A percentile compares a stretch with the other conserved stretches of the same genome.
Conservation (phyloP, 2,797 vertebrate species). For the Pipistrellus pipistrellus region DNA sequence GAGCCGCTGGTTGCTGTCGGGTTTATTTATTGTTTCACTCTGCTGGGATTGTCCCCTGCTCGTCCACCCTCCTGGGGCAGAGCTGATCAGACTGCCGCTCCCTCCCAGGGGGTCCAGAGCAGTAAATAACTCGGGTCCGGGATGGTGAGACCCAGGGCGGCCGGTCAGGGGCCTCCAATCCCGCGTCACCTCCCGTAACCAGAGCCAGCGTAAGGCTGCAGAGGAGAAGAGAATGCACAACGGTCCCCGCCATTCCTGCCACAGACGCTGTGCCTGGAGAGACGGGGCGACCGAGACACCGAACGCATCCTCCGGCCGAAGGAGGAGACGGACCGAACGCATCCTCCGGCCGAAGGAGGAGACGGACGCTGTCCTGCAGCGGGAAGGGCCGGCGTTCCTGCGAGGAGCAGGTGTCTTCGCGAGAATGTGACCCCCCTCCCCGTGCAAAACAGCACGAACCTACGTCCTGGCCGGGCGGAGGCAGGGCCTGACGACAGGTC, state of each 20-base stretch:
- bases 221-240: neutral
- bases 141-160: neutral
- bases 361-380: neutral
- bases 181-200: neutral
- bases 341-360: neutral
- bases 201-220: neutral
- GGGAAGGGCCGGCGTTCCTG: neutral
- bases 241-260: neutral
- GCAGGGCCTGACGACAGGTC: neutral
- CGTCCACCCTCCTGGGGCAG: neutral
- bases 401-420: neutral
- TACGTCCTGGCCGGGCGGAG: neutral
- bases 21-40: neutral
- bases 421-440: neutral
- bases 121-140: neutral
- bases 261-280: neutral
- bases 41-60: accelerated
- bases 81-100: neutral
- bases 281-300: neutral
- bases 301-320: neutral
- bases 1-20: neutral
- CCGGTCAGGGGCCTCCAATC: neutral
- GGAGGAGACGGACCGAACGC: too few relatives aligned
- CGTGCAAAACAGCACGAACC: neutral
- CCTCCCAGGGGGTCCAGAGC: neutral